A percentile compares a stretch with the other conserved stretches of the same genome.
Evolutionary conservation across 2,113 vertebrate species (phyloP).

Genomic region (Eolophus roseicapilla): DNA sequence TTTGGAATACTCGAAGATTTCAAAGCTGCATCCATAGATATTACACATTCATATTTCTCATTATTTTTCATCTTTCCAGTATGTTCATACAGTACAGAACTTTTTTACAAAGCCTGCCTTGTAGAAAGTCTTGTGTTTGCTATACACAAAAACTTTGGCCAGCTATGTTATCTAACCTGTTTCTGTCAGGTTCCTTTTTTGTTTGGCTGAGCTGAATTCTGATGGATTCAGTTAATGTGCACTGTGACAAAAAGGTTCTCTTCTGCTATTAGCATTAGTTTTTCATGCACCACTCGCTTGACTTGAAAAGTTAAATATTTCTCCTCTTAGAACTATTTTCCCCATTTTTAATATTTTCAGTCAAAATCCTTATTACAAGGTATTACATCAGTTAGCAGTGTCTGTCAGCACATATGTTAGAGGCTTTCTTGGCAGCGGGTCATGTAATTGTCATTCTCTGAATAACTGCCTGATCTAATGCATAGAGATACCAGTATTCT

Average conservation of each 20-base stretch:
- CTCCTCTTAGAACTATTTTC: slow-evolving; percentile 6
- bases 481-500: neutral
- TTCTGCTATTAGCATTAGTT: neutral
- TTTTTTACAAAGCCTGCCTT: neutral
- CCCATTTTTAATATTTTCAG: neutral
- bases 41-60: neutral
- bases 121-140: neutral
- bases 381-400: neutral
- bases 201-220: neutral
- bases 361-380: neutral
- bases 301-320: slow-evolving; percentile 23
- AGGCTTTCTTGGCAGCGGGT: neutral
- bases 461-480: neutral
- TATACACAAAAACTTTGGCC: neutral
- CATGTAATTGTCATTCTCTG: neutral
- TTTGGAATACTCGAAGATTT: neutral
- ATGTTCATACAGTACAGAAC: neutral
- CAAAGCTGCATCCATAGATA: neutral
- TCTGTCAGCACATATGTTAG: neutral
- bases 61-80: neutral
- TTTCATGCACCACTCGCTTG: neutral
- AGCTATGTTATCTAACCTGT: neutral
- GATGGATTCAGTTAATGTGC: neutral
- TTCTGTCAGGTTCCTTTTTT: neutral
- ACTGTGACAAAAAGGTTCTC: neutral